These are phyloP conservation scores for Pseudopipra pipra DNA, from an alignment of 2,113 vertebrate species.

Conservation along the genomic window DNA sequence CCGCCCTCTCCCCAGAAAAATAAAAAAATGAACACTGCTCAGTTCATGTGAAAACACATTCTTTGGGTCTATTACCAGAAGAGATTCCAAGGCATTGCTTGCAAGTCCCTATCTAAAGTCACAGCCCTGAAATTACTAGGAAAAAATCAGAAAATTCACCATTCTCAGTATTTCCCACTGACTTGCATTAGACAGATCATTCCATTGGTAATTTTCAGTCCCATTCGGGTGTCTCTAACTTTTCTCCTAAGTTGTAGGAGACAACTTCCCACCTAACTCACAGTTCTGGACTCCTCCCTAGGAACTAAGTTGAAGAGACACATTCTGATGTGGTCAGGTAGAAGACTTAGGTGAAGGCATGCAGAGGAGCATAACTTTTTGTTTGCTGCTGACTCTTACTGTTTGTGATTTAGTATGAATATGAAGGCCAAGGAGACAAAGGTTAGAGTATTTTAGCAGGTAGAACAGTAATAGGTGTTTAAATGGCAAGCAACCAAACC, in stretches of 20 bases:
- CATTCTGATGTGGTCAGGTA: not conserved
- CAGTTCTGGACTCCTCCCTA: not conserved
- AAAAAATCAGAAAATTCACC: not conserved
- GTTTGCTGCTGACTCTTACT: not conserved
- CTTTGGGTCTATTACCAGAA: not conserved
- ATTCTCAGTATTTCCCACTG: not conserved
- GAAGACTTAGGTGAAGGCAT: not conserved
- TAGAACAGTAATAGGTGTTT: not conserved
- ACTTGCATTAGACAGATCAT: not conserved
- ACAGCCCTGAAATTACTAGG: not conserved
- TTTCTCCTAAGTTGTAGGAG: not conserved
- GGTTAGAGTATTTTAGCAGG: not conserved
- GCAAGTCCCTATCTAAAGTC: not conserved
- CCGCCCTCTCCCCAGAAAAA: not conserved
- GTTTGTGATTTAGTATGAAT: not conserved
- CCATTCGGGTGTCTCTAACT: not conserved
- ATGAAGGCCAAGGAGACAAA: not conserved
- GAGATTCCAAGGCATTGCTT: not conserved
- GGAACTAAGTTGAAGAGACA: not conserved
- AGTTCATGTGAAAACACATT: not conserved
- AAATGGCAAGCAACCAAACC: not conserved
- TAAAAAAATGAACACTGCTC: not conserved
- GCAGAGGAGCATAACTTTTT: not conserved
- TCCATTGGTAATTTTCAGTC: not conserved
- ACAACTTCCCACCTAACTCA: not conserved